Evolutionary conservation across 1,140 invertebrate species (phyloP).

Genomic region (Ceratosolen solmsi): DNA sequence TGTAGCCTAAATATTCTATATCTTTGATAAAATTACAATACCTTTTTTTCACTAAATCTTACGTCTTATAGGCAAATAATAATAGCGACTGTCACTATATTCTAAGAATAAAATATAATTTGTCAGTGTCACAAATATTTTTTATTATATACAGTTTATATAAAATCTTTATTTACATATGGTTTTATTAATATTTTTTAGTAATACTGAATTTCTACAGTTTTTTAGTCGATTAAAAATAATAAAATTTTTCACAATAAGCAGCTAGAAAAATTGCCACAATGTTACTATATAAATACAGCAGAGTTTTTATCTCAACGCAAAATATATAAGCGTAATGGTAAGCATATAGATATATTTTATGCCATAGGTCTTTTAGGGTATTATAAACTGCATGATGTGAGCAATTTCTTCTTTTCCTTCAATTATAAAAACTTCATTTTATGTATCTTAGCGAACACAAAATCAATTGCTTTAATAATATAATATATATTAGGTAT

Average conservation of each 20-base stretch:
- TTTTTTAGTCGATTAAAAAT: background rate
- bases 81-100: no score
- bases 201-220: background rate
- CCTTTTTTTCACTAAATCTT: no score
- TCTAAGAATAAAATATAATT: no score
- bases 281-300: conserved; percentile 32
- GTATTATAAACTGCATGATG: conserved; percentile 19
- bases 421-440: background rate
- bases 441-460: no score
- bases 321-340: conserved; percentile 34
- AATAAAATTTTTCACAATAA: conserved; percentile 7
- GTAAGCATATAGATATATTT: background rate
- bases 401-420: background rate
- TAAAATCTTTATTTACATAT: no score
- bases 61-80: no score
- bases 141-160: no score
- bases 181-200: background rate
- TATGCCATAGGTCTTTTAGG: background rate
- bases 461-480: no score
- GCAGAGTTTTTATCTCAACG: conserved; percentile 36
- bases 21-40: no score
- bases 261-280: conserved; percentile 33
- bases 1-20: no score
- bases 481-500: no score
- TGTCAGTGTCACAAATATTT: no score